Evolutionary conservation across 92 coral and sea anemone species (phyloP).

Genomic region (Anthopleura xanthogrammica): DNA sequence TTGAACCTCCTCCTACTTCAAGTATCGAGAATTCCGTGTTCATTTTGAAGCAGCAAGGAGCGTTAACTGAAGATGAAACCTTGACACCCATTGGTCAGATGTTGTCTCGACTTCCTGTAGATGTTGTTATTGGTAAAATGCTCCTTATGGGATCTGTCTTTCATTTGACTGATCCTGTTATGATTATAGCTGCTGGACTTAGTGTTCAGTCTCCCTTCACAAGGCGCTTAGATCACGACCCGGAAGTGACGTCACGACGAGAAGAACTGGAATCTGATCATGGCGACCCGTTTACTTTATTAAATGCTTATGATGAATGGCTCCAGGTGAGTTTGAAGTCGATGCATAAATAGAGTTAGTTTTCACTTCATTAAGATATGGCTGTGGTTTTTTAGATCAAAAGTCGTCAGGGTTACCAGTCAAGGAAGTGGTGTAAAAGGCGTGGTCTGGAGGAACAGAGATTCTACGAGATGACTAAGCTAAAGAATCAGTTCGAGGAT

Average conservation of each 20-base stretch:
- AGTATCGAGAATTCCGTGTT: conserved; percentile 91
- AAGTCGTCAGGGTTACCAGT: conserved; percentile 73
- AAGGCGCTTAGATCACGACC: conserved; percentile 87
- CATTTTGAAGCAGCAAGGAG: conserved; percentile 91
- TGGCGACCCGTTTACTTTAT: conserved; percentile 95
- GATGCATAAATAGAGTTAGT: background rate
- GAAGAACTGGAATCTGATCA: conserved; percentile 93
- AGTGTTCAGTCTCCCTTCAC: conserved; percentile 99
- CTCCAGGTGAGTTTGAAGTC: conserved; percentile 51
- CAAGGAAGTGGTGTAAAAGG: conserved; percentile 92
- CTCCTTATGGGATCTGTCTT: conserved; percentile 95
- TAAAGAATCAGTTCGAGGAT: conserved; percentile 90
- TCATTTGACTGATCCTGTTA: conserved; percentile 93
- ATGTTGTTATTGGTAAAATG: conserved; percentile 98
- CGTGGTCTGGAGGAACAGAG: conserved; percentile 96
- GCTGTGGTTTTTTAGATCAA: conserved; percentile 43
- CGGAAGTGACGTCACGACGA: conserved; percentile 90
- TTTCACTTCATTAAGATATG: background rate
- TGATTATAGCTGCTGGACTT: conserved; percentile 94
- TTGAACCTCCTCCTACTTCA: conserved; percentile 92
- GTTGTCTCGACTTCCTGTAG: conserved; percentile 92
- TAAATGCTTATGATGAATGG: conserved; percentile 98
- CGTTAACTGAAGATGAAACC: conserved; percentile 70
- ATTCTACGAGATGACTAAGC: conserved; percentile 91
- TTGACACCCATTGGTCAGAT: conserved; percentile 92